These are phyloP conservation scores for Ormia ochracea DNA, from an alignment of 2,888 invertebrate genomes.

Conservation along the genomic window DNA sequence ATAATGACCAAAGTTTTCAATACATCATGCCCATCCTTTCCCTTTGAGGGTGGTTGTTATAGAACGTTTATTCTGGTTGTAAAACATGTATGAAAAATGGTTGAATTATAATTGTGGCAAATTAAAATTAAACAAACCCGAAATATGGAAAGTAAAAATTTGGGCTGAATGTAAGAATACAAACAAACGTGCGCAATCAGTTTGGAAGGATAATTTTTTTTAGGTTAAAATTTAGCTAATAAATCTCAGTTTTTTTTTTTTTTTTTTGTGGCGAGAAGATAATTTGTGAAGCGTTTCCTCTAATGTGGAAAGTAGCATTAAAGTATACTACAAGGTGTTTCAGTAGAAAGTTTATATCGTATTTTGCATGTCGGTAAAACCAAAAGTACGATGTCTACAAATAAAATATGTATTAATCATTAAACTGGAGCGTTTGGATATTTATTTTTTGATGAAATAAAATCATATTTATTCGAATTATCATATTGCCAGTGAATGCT, in stretches of 20 bases:
- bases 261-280: neutral
- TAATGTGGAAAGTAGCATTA: no score
- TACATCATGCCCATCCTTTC: neutral
- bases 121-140: conserved; percentile 35
- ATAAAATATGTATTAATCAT: no score
- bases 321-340: no score
- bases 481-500: no score
- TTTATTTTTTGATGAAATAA: no score
- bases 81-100: conserved; percentile 46
- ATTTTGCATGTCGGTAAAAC: no score
- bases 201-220: conserved; percentile 6
- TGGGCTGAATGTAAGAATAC: neutral
- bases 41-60: conserved; percentile 23
- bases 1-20: conserved; percentile 4
- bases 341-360: no score
- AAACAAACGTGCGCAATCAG: conserved; percentile 35
- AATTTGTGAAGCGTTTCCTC: no score
- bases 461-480: no score
- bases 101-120: conserved; percentile 57
- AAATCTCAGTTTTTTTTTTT: neutral
- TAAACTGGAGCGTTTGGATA: no score
- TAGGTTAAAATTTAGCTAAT: neutral
- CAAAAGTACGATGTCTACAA: no score
- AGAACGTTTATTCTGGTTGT: conserved; percentile 40
- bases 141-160: neutral